These are phyloP conservation scores for Alaudala cheleensis DNA, from an alignment of 2,113 vertebrate species.

Conservation along the genomic window DNA sequence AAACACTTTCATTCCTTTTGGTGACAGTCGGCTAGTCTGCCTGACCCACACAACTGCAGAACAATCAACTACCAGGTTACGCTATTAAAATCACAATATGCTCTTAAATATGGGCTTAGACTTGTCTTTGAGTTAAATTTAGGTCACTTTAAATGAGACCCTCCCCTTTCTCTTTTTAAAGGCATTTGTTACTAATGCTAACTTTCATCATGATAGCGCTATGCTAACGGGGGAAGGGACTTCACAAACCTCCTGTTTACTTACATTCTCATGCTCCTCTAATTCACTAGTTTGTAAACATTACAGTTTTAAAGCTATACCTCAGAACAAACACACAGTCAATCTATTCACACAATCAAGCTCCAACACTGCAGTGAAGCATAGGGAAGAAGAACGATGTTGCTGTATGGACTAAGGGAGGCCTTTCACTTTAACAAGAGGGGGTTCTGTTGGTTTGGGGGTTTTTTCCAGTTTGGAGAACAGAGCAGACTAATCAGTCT, in stretches of 20 bases:
- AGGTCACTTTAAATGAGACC: not conserved
- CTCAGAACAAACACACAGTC: not conserved
- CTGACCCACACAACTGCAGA: not conserved
- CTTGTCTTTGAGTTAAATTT: not conserved
- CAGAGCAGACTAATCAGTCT: not conserved
- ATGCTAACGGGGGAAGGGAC: not conserved
- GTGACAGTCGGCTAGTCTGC: too few species aligned
- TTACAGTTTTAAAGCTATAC: not conserved
- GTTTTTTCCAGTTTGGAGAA: not conserved
- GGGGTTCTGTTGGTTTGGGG: not conserved
- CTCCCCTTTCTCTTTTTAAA: not conserved
- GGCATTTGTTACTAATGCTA: not conserved
- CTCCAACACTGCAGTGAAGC: not conserved
- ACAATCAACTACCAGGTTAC: not conserved
- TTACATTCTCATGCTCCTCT: not conserved
- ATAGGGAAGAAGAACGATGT: not conserved
- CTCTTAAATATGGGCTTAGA: not conserved
- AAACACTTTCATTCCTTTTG: not conserved
- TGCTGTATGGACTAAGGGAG: not conserved
- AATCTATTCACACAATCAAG: not conserved
- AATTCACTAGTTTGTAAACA: not conserved
- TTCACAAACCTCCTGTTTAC: not conserved
- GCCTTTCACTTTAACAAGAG: not conserved
- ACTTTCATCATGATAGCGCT: not conserved
- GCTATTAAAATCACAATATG: not conserved